A percentile compares a stretch with the other conserved stretches of the same genome.
Evolutionary conservation across 1,140 invertebrate species (phyloP).

Genomic region (Drosophila paulistorum): DNA sequence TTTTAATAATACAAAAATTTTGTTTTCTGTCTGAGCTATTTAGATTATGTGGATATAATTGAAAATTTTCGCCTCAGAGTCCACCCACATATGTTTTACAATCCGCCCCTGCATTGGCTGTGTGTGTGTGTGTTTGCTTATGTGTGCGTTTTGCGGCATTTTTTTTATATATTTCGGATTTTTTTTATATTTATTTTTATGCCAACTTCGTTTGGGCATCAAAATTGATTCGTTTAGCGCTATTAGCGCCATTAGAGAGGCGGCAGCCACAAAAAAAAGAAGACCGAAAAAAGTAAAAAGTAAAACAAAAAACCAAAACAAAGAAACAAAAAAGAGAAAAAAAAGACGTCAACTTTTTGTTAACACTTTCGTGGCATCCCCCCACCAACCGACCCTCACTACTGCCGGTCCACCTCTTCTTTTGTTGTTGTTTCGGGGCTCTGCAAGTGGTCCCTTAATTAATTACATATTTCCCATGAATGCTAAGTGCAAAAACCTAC

Average conservation of each 20-base stretch:
- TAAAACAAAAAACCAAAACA: constrained; percentile 6
- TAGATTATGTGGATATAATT: too few relatives aligned
- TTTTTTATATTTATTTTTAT: constrained; percentile 20
- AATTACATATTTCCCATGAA: constrained; percentile 75
- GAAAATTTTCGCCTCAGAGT: too few relatives aligned
- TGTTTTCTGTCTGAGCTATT: too few relatives aligned
- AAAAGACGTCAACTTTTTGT: constrained; percentile 52
- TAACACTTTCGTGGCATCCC: constrained; percentile 48
- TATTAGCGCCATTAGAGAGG: constrained; percentile 69
- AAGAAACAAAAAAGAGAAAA: constrained; percentile 12
- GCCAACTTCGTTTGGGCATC: constrained; percentile 48
- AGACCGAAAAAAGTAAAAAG: constrained; percentile 26
- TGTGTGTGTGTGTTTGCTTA: constrained; percentile 43
- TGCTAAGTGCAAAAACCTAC: constrained; percentile 41
- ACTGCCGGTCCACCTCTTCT: neutral
- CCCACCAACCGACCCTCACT: constrained; percentile 6
- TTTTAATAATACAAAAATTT: too few relatives aligned
- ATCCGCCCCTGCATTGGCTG: constrained; percentile 9
- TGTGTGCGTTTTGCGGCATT: constrained; percentile 61
- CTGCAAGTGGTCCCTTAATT: constrained; percentile 72
- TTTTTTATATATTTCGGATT: constrained; percentile 23
- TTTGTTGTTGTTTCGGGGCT: constrained; percentile 21
- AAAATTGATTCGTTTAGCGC: constrained; percentile 77
- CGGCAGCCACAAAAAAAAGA: constrained; percentile 43
- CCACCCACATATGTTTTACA: neutral